These are phyloP conservation scores for Barnardius zonarius DNA, from an alignment of 2,113 vertebrate genomes.

Conservation along the genomic window DNA sequence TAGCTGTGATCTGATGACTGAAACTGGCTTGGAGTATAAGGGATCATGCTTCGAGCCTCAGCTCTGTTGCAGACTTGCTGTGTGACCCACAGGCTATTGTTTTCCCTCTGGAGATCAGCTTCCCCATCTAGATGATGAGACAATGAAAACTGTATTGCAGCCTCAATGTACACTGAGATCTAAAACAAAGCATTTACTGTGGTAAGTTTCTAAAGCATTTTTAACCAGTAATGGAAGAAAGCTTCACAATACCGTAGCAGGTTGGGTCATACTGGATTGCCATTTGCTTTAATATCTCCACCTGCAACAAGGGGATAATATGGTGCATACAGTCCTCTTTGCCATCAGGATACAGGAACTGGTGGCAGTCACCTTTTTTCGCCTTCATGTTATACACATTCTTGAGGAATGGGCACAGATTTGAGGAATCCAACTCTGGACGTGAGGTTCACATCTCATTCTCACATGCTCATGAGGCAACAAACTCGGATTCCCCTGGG, in stretches of 20 bases:
- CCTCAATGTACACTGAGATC: rapidly evolving
- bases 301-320: neutral
- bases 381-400: neutral
- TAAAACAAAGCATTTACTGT: neutral
- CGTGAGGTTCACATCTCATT: neutral
- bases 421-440: neutral
- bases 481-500: neutral
- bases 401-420: neutral
- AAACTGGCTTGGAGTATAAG: neutral
- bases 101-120: neutral
- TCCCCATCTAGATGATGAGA: neutral
- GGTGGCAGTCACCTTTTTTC: neutral
- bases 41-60: neutral
- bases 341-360: neutral
- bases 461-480: neutral
- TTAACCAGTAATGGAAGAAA: neutral
- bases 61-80: neutral
- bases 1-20: neutral
- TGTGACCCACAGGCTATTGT: neutral
- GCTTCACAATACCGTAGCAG: neutral
- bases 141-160: neutral
- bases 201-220: neutral
- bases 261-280: neutral
- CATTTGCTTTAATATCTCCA: neutral
- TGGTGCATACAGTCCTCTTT: neutral